Evolutionary conservation across 2,797 vertebrate genomes (phyloP), one percentile per base, ranked within the genome.

Genomic region (Enteromius viviparus): DNA sequence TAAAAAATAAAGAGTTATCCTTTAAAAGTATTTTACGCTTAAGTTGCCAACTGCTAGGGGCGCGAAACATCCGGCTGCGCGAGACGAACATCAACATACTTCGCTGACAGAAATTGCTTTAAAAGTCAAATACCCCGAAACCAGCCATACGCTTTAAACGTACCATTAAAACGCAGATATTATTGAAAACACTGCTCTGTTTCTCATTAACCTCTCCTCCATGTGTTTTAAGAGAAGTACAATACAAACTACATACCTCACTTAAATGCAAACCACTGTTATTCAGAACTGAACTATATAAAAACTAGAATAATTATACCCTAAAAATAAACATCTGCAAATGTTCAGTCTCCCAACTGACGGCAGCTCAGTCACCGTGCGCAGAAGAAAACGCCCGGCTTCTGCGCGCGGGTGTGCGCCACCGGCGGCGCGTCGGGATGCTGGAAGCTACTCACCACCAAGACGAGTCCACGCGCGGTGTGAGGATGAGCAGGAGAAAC

Each of bases 381-480:
- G 9, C 40, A 47, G 19, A 10, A 45, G 49, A 34, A 37, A 17
- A 15, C n/a, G n/a, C 51, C 19, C 17, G 51, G 69, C 23, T 64
- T 65, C 42, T 26, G 70, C 58, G 70, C 66, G 51, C 32, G 29
- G 7, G 40, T n/a, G 17, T 29, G 40, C 17, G 80, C 64, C 55
- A 75, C 11, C 29, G 42, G 32, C 29, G 47, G 60, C 65, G 65
- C 72, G 51, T 49, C 70, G 60, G 55, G 72, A 78, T 83, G 68
- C 80, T 78, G 74, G 10, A 62, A 14, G 11, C 17, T 77, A 93
- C 96, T 98, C 91, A 99, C 98, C 98, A 98, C 98, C 98, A 98
- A 60, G 97, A 98, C 55, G 96, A 96, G 88, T 98, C 97, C 85
- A 95, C 96, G 85, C 96, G 94, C 86, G 96, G 97, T 78, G 97